Evolutionary conservation across 2,888 invertebrate genomes (phyloP).

Genomic region (Mesoligia furuncula): DNA sequence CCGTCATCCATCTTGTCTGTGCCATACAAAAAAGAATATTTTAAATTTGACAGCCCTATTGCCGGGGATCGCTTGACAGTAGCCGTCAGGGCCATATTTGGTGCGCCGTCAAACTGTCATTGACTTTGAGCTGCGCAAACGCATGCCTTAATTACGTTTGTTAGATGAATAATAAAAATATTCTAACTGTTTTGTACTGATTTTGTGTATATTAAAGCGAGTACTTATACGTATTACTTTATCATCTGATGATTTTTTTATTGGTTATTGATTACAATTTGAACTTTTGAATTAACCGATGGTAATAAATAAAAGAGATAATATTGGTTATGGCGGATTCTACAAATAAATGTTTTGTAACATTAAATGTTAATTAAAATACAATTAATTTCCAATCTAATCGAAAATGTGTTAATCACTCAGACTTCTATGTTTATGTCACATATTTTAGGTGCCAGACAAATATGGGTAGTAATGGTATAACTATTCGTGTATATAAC

Average conservation of each 20-base stretch:
- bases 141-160: conserved; percentile 64
- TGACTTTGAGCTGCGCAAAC: conserved; percentile 68
- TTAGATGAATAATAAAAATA: conserved; percentile 65
- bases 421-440: neutral
- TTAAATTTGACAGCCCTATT: conserved; percentile 64
- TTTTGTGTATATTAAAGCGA: neutral
- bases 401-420: neutral
- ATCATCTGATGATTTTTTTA: conserved; percentile 42
- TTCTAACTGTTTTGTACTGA: conserved; percentile 52
- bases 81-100: conserved; percentile 80
- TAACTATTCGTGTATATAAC: neutral
- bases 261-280: conserved; percentile 23
- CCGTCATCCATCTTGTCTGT: conserved; percentile 56
- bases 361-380: conserved; percentile 16
- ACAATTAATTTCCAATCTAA: neutral
- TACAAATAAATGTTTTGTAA: conserved; percentile 7
- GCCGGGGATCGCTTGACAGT: conserved; percentile 68
- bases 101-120: conserved; percentile 83
- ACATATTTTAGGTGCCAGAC: neutral
- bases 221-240: conserved; percentile 34
- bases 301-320: neutral
- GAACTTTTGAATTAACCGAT: conserved; percentile 16
- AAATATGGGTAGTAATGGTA: neutral
- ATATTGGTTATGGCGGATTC: neutral
- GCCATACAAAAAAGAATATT: conserved; percentile 38